Conservation (phyloP, 2,888 invertebrate genomes). For the Lasiommata megera region DNA sequence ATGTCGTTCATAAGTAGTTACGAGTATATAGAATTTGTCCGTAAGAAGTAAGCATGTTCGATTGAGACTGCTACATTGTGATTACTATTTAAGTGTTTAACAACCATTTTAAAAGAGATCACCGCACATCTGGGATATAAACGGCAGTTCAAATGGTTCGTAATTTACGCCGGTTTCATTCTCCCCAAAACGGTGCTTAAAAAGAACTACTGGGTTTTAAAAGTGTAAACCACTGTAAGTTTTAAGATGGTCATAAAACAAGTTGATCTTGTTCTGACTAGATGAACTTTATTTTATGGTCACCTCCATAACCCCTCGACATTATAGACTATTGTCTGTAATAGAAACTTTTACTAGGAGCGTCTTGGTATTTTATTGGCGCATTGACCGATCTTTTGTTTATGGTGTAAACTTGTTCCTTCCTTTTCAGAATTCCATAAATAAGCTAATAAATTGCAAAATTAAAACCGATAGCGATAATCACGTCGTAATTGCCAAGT, state of each 20-base stretch:
- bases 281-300: slow-evolving; percentile 10
- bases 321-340: slow-evolving; percentile 12
- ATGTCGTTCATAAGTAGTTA: too few relatives aligned
- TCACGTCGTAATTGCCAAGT: too few relatives aligned
- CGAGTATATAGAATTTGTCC: too few relatives aligned
- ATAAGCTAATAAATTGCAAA: too few relatives aligned
- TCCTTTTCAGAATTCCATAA: too few relatives aligned
- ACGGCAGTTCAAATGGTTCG: not conserved
- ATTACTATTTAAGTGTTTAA: too few relatives aligned
- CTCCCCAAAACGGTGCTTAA: not conserved
- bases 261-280: slow-evolving; percentile 42
- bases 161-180: not conserved
- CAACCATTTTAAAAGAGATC: too few relatives aligned
- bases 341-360: slow-evolving; percentile 8
- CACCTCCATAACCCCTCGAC: not conserved
- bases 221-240: not conserved
- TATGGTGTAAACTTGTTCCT: not conserved
- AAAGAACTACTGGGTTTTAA: not conserved
- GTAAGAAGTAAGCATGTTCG: too few relatives aligned
- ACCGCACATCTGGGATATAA: not conserved
- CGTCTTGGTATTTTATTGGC: slow-evolving; percentile 20
- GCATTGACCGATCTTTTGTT: slow-evolving; percentile 13
- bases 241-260: slow-evolving; percentile 40
- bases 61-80: too few relatives aligned
- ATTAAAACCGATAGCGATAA: too few relatives aligned